Percentiles rank a stretch among this genome's conserved stretches.
Evolutionary conservation across 2,113 vertebrate species (phyloP).

Genomic region (Chloroceryle aenea): DNA sequence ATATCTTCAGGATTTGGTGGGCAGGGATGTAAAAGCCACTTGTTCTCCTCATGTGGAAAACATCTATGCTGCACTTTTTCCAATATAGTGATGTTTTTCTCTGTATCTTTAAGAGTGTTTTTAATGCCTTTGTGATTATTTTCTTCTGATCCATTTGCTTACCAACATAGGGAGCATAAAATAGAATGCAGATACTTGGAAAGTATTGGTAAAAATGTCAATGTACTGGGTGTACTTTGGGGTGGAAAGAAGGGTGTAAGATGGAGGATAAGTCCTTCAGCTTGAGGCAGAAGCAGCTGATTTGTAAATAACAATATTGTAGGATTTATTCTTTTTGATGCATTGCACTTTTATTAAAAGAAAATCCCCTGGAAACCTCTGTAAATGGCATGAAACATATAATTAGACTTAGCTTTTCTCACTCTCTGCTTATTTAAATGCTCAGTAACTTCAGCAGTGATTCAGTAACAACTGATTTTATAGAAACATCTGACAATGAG

Average conservation of each 20-base stretch:
- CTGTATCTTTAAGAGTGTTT: background rate
- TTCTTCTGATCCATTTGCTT: background rate
- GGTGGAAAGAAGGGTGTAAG: background rate
- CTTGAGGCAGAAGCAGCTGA: background rate
- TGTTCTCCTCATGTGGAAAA: background rate
- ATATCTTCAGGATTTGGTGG: background rate
- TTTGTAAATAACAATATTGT: constrained; percentile 61
- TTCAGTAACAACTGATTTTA: constrained; percentile 61
- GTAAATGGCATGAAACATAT: constrained; percentile 54
- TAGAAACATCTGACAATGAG: constrained; percentile 53
- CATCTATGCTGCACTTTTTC: background rate
- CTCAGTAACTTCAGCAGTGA: constrained; percentile 40
- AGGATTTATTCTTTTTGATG: constrained; percentile 59
- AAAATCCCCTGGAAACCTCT: constrained; percentile 62
- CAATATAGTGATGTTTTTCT: background rate
- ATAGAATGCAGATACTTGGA: background rate
- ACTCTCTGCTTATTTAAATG: constrained; percentile 54
- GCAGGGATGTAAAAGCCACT: background rate
- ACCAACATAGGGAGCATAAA: background rate
- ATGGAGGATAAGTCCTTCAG: constrained; percentile 16
- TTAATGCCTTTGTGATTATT: background rate
- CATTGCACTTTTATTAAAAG: constrained; percentile 55
- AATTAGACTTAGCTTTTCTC: constrained; percentile 58
- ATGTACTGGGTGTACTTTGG: background rate
- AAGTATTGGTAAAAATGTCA: background rate